Base-by-base conservation (phyloP, 2,888 invertebrate species). In the Ypsolopha sequella region DNA sequence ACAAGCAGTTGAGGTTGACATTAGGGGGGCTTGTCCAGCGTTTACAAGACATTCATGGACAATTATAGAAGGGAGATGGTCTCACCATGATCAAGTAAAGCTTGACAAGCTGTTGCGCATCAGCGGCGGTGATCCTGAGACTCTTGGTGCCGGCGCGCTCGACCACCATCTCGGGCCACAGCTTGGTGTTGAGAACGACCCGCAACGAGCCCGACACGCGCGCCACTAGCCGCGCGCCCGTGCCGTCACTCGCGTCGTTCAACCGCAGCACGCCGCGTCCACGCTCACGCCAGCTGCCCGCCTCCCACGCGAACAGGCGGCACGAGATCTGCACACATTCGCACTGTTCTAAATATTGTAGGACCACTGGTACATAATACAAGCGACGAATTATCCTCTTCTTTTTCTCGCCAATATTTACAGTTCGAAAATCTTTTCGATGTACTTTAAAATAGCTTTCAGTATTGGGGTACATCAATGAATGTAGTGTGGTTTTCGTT, bases 161-260 rank as follows among this genome's bases (percentile, higher is more conserved):
- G 33, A 95, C 92, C 9, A 94, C 93, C 97, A 97, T 97, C 56
- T 93, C 97, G 6, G 94, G 90, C 96, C 96, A 97, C 57, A 95
- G 89, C 89, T 96, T 96, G 41, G 97, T 97, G 77, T 98, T 98
- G 53, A 98, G 88, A 66, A 97, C 91, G 51, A 98, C 92, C 52
- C 96, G 90, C 59, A 97, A 90, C 62, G 95, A 96, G 49, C 98
- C 98, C 13, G 95, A 90, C 35, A 95, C 94, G 56, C 98, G 89
- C 70, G 96, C 95, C 24, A 98, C 96, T 10, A 98, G 88, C 56
- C 97, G 55, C 92, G 96, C 67, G 92, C 89, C 55, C 76, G 77
- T 24, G 70, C 56, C 73, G 10, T 59, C 84, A 71, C 70, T 85
- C 74, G 64, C 89, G 79, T 96, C 96, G 84, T 98, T 98, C 10